Conservation (phyloP, 2,888 invertebrate genomes). For the Endotricha flammealis region DNA sequence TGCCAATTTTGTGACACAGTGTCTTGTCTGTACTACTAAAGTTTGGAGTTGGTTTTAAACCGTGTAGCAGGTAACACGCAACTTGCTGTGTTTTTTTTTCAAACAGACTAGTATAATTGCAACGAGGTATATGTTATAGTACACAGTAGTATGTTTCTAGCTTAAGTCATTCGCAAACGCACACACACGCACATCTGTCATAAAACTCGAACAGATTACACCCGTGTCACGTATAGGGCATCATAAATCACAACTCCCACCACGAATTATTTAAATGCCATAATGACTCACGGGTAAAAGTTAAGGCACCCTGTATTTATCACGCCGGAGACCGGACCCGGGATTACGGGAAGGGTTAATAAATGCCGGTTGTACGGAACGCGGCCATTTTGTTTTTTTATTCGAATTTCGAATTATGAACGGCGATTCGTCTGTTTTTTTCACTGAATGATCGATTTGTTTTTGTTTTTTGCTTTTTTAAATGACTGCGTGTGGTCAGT, state of each 20-base stretch:
- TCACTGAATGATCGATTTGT: conserved; percentile 36
- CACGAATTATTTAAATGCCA: conserved; percentile 76
- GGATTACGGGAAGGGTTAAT: conserved; percentile 67
- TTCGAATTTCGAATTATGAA: conserved; percentile 65
- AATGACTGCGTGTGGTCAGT: conserved; percentile 24
- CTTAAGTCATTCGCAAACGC: conserved; percentile 17
- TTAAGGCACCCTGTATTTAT: conserved; percentile 65
- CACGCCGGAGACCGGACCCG: conserved; percentile 54
- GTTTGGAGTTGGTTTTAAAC: too few relatives aligned
- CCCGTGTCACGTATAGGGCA: conserved; percentile 54
- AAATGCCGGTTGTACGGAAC: conserved; percentile 51
- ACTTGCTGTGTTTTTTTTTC: too few relatives aligned
- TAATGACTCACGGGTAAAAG: conserved; percentile 73
- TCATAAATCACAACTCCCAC: conserved; percentile 65
- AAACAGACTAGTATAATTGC: too few relatives aligned
- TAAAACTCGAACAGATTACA: conserved; percentile 43
- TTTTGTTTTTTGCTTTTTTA: conserved; percentile 15
- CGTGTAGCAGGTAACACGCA: too few relatives aligned
- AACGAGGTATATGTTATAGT: too few relatives aligned
- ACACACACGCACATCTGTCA: conserved; percentile 32
- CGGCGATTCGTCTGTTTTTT: conserved; percentile 51
- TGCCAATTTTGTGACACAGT: too few relatives aligned
- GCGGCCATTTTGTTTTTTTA: conserved; percentile 65
- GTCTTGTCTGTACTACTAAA: too few relatives aligned
- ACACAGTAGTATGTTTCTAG: too few relatives aligned